Conservation (phyloP, 2,113 vertebrate species). For the Eptesicus fuscus region DNA sequence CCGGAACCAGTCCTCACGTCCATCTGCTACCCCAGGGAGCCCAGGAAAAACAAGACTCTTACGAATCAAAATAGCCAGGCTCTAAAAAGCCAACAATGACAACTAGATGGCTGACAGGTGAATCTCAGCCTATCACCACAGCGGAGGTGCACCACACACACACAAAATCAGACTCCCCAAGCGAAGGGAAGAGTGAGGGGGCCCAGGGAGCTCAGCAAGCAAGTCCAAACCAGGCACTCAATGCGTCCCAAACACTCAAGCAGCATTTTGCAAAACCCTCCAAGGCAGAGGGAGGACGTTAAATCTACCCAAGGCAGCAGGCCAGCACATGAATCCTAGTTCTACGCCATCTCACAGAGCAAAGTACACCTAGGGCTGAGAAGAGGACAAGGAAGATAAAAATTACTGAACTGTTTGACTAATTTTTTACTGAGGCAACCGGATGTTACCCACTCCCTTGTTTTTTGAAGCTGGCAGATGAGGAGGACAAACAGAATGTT, state of each 20-base stretch:
- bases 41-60: not conserved
- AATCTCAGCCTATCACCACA: not conserved
- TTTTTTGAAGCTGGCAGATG: not conserved
- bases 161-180: not conserved
- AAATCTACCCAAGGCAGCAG: not conserved
- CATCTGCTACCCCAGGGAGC: not conserved
- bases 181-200: not conserved
- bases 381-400: not conserved
- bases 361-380: not conserved
- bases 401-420: not conserved
- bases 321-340: not conserved
- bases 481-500: not conserved
- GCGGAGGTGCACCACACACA: not conserved
- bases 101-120: not conserved
- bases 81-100: not conserved
- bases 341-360: not conserved
- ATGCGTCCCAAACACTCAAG: not conserved
- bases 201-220: not conserved
- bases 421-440: not conserved
- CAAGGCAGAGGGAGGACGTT: not conserved
- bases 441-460: not conserved
- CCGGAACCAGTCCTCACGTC: not conserved
- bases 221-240: not conserved
- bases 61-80: not conserved
- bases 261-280: not conserved